These are phyloP conservation scores for Cantharis lateralis DNA, from an alignment of 2,888 invertebrate genomes.

Conservation along the genomic window DNA sequence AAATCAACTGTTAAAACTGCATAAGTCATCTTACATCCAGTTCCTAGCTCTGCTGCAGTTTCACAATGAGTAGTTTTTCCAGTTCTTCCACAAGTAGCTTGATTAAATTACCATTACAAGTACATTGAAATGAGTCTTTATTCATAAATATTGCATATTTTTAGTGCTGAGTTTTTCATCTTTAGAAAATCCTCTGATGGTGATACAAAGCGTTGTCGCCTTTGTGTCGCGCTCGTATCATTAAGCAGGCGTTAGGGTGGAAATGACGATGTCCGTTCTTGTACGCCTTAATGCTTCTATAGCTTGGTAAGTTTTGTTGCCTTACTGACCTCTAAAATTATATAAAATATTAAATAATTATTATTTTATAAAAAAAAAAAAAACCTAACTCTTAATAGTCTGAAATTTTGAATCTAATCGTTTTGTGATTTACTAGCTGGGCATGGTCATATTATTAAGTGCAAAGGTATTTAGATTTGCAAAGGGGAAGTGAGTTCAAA, in stretches of 20 bases:
- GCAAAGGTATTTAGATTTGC: slow-evolving; percentile 23
- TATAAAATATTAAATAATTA: neutral
- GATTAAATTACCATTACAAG: neutral
- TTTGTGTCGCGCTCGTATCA: slow-evolving; percentile 53
- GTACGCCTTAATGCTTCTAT: slow-evolving; percentile 42
- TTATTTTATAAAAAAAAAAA: neutral
- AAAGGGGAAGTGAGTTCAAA: slow-evolving; percentile 36
- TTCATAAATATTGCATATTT: neutral
- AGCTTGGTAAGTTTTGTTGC: slow-evolving; percentile 28
- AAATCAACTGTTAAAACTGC: neutral
- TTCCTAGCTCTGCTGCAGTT: neutral
- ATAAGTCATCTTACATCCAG: neutral
- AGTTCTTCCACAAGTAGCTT: neutral
- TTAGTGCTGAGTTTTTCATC: slow-evolving; percentile 15
- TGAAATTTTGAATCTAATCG: neutral
- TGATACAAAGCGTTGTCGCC: slow-evolving; percentile 42
- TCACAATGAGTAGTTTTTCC: neutral
- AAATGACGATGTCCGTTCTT: slow-evolving; percentile 53
- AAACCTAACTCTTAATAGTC: neutral
- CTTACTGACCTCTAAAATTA: slow-evolving; percentile 25
- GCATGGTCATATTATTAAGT: slow-evolving; percentile 1
- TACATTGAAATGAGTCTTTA: neutral
- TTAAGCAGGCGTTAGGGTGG: slow-evolving; percentile 51
- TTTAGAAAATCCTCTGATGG: slow-evolving; percentile 12
- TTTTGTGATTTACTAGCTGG: slow-evolving; percentile 6